Evolutionary conservation across 2,888 invertebrate species (phyloP).

Genomic region (Achlya flavicornis): DNA sequence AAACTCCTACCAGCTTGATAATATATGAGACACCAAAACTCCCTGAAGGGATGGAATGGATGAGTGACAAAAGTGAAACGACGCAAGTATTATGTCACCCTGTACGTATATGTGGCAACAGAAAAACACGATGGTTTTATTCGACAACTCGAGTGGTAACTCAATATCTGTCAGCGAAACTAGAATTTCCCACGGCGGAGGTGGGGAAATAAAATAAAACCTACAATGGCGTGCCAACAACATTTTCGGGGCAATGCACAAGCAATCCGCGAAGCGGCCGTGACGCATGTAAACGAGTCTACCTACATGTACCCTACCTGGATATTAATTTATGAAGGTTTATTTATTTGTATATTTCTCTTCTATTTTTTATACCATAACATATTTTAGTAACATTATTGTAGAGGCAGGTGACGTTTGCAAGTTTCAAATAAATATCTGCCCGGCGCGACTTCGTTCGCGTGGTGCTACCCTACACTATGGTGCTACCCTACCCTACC

Average conservation of each 20-base stretch:
- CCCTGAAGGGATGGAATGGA: slow-evolving; percentile 36
- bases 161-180: slow-evolving; percentile 73
- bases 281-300: slow-evolving; percentile 11
- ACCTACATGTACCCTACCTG: neutral
- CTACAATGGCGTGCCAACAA: slow-evolving; percentile 45
- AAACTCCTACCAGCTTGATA: slow-evolving; percentile 17
- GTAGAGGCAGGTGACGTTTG: no score
- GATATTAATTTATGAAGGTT: neutral
- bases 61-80: slow-evolving; percentile 30
- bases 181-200: slow-evolving; percentile 66
- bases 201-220: slow-evolving; percentile 68
- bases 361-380: no score
- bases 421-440: no score
- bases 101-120: slow-evolving; percentile 23
- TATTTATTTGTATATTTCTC: neutral
- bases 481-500: no score
- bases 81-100: slow-evolving; percentile 21
- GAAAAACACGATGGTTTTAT: slow-evolving; percentile 63
- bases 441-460: no score
- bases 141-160: slow-evolving; percentile 64
- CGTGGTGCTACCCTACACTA: no score
- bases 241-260: slow-evolving; percentile 48
- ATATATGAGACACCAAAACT: slow-evolving; percentile 23
- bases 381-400: no score
- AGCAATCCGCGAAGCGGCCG: slow-evolving; percentile 18